phyloP scores from a whole-genome alignment of 2,113 vertebrate genomes.

The Xiphorhynchus elegans region DNA sequence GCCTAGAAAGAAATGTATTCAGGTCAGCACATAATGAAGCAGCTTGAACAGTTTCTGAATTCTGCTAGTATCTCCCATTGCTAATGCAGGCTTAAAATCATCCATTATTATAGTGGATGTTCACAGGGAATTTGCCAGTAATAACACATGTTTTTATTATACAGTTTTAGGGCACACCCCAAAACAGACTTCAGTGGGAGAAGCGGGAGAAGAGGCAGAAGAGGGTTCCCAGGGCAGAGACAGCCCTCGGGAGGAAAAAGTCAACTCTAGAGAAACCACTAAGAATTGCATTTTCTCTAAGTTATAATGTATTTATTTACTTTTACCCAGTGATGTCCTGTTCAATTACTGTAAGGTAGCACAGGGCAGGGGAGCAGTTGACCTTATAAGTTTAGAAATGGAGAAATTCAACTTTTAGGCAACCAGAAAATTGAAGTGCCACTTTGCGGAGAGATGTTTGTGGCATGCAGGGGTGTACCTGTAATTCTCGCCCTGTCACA shows the following conservation, averaged over 20 bases:
- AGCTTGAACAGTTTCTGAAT: not conserved
- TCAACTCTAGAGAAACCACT: accelerated
- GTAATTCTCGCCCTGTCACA: not conserved
- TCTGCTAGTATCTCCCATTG: not conserved
- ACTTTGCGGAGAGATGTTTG: not conserved
- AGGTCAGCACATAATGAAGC: not conserved
- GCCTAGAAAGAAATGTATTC: not conserved
- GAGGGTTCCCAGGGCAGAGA: not conserved
- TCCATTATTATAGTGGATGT: not conserved
- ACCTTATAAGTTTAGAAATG: not conserved
- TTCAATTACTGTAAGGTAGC: not conserved
- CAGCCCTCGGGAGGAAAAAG: not conserved
- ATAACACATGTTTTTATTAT: not conserved
- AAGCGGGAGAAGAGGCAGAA: not conserved
- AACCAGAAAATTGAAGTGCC: not conserved
- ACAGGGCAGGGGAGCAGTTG: not conserved
- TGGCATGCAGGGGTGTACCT: accelerated
- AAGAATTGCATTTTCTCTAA: not conserved
- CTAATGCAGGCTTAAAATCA: not conserved
- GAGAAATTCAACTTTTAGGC: not conserved
- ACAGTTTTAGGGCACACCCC: not conserved
- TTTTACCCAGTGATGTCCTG: not conserved
- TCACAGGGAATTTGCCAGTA: not conserved
- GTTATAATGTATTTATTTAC: not conserved
- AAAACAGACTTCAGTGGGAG: not conserved